Evolutionary conservation across 1,140 invertebrate species (phyloP), one percentile per base, ranked within the genome.

Genomic region (Caenorhabditis tropicalis): DNA sequence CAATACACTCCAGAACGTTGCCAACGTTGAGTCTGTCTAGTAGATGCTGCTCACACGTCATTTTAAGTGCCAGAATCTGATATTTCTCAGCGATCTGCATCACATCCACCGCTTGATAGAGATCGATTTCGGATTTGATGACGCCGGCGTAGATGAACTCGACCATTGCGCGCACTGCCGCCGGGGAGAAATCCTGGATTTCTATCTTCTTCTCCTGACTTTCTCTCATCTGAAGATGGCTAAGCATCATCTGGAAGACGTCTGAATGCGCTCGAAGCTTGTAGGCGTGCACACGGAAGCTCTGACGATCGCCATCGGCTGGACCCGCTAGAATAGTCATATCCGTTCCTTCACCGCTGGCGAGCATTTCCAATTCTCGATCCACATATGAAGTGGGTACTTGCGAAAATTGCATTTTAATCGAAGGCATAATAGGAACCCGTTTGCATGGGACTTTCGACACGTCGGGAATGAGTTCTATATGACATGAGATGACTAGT

Each of bases 81-180:
- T 90, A 90, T 65, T 90, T 90, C 24, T 90, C 89, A 1, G 89
- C 88, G 15, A 90, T 85, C 82, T 90, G 87, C 39, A 90, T 91
- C 48, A 90, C 65, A 31, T 84, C 81, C 6, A 86, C 56, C 33
- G 87, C 87, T 58, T 90, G 85, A 19, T 87, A 84, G 16, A 91
- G 82, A 19, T 89, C 90, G 16, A 70, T 33, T 43, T 88, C 27
- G 2, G 74, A 21, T 31, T 36, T 48, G 29, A 86, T 65, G 24
- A 31, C 87, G 6, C 88, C 88, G 0, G 87, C 79, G 46, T 90
- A 90, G 48, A 91, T 87, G 81, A 89, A 91, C 19, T 89, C 89
- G 9, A 91, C 70, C 90, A 91, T 90, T 10, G 86, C 86, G 16
- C 90, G 79, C 10, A 91, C 89, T 12, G 89, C 87, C 7, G 46